phyloP scores from a whole-genome alignment of 2,113 vertebrate species.

The Fregata magnificens region DNA sequence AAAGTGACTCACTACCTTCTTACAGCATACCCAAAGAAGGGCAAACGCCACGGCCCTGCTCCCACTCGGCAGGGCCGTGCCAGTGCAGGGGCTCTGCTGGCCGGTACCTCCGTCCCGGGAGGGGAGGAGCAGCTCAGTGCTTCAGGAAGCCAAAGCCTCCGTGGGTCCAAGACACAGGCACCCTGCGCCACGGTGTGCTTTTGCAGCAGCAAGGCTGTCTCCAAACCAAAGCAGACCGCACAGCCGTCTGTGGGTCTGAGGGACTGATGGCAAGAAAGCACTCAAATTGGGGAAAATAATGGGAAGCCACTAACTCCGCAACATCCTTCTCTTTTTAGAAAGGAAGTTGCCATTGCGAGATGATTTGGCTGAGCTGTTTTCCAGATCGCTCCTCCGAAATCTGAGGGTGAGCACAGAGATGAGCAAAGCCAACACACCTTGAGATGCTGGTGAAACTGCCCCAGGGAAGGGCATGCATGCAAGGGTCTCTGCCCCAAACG shows the following conservation, averaged over 20 bases:
- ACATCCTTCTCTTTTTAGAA: conserved; percentile 33
- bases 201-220: fast-evolving
- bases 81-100: fast-evolving
- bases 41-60: neutral
- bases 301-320: conserved; percentile 25
- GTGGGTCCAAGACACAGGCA: fast-evolving
- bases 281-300: neutral
- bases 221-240: neutral
- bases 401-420: neutral
- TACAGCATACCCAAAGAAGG: conserved; percentile 53
- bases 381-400: neutral
- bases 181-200: fast-evolving
- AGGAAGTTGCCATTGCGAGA: neutral
- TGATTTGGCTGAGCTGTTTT: neutral
- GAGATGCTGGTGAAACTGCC: neutral
- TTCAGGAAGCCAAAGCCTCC: fast-evolving
- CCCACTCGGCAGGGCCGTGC: fast-evolving
- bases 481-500: neutral
- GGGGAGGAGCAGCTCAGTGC: neutral
- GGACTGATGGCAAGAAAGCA: neutral
- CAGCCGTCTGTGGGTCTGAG: fast-evolving
- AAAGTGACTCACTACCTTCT: conserved; percentile 60
- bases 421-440: neutral
- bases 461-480: neutral
- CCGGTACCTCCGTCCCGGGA: neutral